Evolutionary conservation across 1,140 invertebrate species (phyloP), one percentile per base, ranked within the genome.

Genomic region (Pogonomyrmex barbatus): DNA sequence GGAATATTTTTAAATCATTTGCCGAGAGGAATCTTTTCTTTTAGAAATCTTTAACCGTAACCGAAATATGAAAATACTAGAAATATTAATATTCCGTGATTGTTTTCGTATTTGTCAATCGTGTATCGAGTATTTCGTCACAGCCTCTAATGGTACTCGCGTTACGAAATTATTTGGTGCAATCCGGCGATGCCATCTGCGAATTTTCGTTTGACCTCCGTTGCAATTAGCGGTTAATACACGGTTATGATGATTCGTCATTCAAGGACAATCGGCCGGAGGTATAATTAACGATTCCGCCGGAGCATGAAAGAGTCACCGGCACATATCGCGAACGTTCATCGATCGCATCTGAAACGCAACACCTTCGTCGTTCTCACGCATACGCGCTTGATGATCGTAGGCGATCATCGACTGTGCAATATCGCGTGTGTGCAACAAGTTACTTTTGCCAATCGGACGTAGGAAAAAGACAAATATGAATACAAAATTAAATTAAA

Each of bases 341-440:
- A 88, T 79, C 86, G 87, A 88, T 88, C 63, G 50, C 58, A 84
- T 71, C 65, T 58, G 79, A 88, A 77, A 88, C 54, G 70, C 36
- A 82, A 68, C 63, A 62, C 50, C 78, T 58, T 87, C 62, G 42
- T 4, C 70, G 75, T 65, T 88, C 52, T 56, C 76, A 73, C 62
- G 52, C 67, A 47, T 56, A 42, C 47, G 33, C 63, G 14, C 17
- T 36, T 70, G 12, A 36, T 33, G 33, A 67, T 65, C 68, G 56
- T 60, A 83, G 39, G 73, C 67, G 79, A 63, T 81, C 70, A 65
- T 68, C 65, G 65, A 82, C 62, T 79, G 54, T 67, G 50, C 82
- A 78, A 67, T 68, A 83, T 84, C 79, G 24, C 24, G 65, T 47
- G 33, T 71, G 65, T 82, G 87, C 87, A 88, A 88, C 87, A 89